Percentiles rank a stretch among this genome's conserved stretches.
Conservation (phyloP, 2,113 vertebrate species). For the Etheostoma spectabile region DNA sequence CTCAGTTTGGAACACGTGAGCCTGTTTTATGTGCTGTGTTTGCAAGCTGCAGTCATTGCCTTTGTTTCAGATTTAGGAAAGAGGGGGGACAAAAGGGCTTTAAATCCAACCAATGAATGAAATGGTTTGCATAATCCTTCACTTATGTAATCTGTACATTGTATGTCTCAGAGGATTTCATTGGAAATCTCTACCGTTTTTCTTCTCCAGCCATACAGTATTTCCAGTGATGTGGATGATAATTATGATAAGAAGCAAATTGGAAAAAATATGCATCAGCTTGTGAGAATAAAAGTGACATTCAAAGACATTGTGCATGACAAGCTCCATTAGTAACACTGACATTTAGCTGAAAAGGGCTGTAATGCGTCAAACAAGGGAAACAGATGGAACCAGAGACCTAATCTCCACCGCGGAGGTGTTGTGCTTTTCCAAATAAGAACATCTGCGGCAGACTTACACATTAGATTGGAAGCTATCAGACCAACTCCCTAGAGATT, state of each 20-base stretch:
- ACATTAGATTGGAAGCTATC: constrained; percentile 4
- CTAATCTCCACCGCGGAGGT: background rate
- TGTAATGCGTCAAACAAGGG: background rate
- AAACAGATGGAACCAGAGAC: background rate
- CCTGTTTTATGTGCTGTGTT: background rate
- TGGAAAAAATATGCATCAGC: background rate
- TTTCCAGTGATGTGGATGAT: constrained; percentile 12
- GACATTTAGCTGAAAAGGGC: constrained; percentile 16
- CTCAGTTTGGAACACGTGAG: background rate
- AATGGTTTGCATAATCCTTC: constrained; percentile 39
- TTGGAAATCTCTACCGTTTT: constrained; percentile 9
- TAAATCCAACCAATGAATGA: constrained; percentile 41
- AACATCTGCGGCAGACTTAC: constrained; percentile 9
- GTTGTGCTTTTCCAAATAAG: constrained; percentile 1
- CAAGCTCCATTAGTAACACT: background rate
- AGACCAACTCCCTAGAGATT: background rate
- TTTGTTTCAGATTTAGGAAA: background rate
- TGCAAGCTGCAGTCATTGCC: background rate
- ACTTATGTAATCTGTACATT: constrained; percentile 43
- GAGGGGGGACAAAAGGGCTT: constrained; percentile 18
- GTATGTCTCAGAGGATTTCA: constrained; percentile 38
- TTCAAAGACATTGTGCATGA: background rate
- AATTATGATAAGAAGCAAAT: constrained; percentile 11
- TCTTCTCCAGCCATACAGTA: background rate
- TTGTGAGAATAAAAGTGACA: constrained; percentile 3